Evolutionary conservation across 1,140 invertebrate genomes (phyloP), one percentile per base, ranked within the genome.

Genomic region (Rhynchophorus ferrugineus): DNA sequence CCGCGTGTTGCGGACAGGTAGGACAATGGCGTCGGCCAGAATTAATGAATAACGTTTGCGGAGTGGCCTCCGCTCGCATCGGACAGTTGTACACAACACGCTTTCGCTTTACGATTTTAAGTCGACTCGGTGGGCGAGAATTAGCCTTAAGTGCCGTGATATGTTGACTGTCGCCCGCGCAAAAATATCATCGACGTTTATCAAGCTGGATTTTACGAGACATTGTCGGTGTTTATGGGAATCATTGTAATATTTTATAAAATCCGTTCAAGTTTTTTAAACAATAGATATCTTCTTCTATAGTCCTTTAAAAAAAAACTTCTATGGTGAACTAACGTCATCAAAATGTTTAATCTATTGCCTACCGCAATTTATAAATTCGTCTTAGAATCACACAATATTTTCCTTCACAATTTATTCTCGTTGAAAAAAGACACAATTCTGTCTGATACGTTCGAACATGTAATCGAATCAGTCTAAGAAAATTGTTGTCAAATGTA

Each of bases 21-120:
- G 59, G 61, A 63, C 61, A 63, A 63, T 63, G 58, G 54, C 47
- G 55, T 52, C 55, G 58, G 60, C 54, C 55, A 50, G 56, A n/a
- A 52, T 57, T 56, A 53, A 60, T 60, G 59, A 60, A 60, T 60
- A 60, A 60, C 56, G 53, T 20, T n/a, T 22, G 44, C 49, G 36
- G 41, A 55, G 53, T 55, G 53, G 51, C 38, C 46, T 33, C 37
- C 51, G 33, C n/a, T 3, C 34, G 21, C 22, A 21, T 16, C 21
- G 46, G 47, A 44, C 53, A 55, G 46, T 49, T 37, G 53, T 44
- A 55, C 42, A 36, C 53, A 44, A 49, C 21, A 41, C 46, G 42
- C 39, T 49, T 49, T 49, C 45, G 53, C 53, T 55, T 55, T 55
- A 55, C 47, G 53, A 55, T 55, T 55, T 55, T 38, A 42, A 54